Percentiles rank a stretch among this genome's conserved stretches.
These are phyloP conservation scores for Chiroxiphia lanceolata DNA, from an alignment of 2,797 vertebrate genomes.

Conservation along the genomic window DNA sequence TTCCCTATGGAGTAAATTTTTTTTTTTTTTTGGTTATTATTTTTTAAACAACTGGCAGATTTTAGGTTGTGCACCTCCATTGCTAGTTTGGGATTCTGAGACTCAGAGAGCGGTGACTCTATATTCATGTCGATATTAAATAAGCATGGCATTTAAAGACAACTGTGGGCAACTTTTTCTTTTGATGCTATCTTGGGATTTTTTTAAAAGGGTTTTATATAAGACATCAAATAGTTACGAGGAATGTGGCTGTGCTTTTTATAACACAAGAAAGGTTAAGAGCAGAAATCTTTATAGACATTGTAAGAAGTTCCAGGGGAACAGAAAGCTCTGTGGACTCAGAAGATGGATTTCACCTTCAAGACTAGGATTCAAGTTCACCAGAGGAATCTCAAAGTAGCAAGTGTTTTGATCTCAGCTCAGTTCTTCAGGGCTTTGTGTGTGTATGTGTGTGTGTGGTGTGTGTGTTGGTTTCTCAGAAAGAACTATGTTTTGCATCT, in stretches of 20 bases:
- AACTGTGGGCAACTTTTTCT: slow-evolving; percentile 67
- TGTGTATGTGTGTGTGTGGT: background rate
- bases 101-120: slow-evolving; percentile 60
- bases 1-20: slow-evolving; percentile 54
- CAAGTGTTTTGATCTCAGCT: slow-evolving; percentile 36
- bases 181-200: slow-evolving; percentile 76
- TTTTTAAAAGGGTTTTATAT: slow-evolving; percentile 75
- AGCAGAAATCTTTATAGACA: slow-evolving; percentile 77
- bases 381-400: slow-evolving; percentile 63
- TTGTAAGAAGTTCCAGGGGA: slow-evolving; percentile 74
- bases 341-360: slow-evolving; percentile 75
- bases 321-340: slow-evolving; percentile 69
- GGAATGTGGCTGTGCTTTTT: slow-evolving; percentile 74
- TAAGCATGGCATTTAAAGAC: slow-evolving; percentile 73
- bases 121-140: slow-evolving; percentile 74
- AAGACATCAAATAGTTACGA: slow-evolving; percentile 79
- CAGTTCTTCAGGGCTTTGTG: slow-evolving; percentile 31
- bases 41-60: slow-evolving; percentile 67
- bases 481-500: slow-evolving; percentile 42
- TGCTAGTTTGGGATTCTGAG: background rate
- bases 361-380: slow-evolving; percentile 69
- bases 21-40: slow-evolving; percentile 10
- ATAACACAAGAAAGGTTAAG: slow-evolving; percentile 79
- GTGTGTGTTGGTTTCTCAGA: background rate
- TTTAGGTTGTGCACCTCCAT: slow-evolving; percentile 50